phyloP scores from a whole-genome alignment of 1,140 invertebrate genomes.

The Cyclina sinensis region DNA sequence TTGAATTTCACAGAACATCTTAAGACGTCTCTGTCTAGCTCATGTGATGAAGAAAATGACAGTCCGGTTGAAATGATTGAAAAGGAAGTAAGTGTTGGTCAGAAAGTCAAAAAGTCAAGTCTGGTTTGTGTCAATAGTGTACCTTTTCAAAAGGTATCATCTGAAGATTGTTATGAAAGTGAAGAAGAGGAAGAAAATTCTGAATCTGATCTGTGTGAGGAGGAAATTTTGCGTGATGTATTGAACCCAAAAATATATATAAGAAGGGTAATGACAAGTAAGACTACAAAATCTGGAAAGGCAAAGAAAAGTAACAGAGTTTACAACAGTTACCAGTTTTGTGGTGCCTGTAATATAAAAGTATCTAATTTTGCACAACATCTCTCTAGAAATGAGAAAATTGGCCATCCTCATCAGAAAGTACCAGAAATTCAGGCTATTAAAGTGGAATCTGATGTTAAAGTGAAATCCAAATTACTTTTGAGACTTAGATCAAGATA shows the following conservation, averaged over 20 bases:
- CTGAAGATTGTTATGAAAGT: too few species aligned
- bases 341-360: constrained; percentile 32
- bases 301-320: constrained; percentile 40
- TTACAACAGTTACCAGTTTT: constrained; percentile 60
- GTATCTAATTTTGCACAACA: constrained; percentile 53
- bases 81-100: too few species aligned
- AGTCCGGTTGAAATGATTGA: too few species aligned
- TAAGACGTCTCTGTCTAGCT: too few species aligned
- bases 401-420: neutral
- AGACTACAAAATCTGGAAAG: constrained; percentile 41
- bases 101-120: too few species aligned
- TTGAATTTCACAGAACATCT: too few species aligned
- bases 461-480: neutral
- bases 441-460: neutral
- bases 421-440: constrained; percentile 13
- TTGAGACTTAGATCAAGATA: neutral
- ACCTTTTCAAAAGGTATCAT: too few species aligned
- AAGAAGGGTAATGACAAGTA: constrained; percentile 7
- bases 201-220: constrained; percentile 12
- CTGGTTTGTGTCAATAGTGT: too few species aligned
- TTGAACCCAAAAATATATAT: constrained; percentile 42
- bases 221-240: constrained; percentile 2
- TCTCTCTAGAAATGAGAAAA: constrained; percentile 4
- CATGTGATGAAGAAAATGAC: too few species aligned
- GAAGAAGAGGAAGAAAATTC: too few species aligned